phyloP scores from a whole-genome alignment of 2,797 vertebrate species.

The Hirundo rustica region DNA sequence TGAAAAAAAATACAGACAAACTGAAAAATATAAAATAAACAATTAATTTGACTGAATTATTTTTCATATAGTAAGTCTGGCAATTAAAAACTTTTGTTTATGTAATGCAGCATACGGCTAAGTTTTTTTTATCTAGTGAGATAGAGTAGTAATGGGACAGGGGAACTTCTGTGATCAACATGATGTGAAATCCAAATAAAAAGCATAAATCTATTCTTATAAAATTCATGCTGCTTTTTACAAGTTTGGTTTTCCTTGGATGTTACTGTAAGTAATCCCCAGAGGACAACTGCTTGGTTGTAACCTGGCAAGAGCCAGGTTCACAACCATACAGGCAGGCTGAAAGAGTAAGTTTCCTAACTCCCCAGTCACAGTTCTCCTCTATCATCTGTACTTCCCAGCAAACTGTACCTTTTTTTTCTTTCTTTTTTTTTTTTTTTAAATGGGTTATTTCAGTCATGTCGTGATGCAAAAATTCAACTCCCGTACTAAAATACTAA shows the following conservation, averaged over 20 bases:
- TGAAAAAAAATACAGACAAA: neutral
- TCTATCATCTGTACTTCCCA: fast-evolving
- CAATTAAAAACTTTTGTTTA: neutral
- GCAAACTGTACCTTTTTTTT: neutral
- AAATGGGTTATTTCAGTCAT: neutral
- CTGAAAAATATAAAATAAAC: neutral
- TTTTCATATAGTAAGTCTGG: neutral
- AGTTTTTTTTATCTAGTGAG: neutral
- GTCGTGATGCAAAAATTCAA: neutral
- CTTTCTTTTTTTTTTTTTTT: neutral
- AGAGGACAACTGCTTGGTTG: neutral
- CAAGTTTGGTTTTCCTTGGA: neutral
- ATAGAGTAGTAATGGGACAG: neutral
- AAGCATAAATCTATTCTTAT: neutral
- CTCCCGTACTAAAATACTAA: neutral
- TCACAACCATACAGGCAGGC: neutral
- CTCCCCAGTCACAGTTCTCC: neutral
- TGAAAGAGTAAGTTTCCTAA: neutral
- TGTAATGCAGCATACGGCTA: neutral
- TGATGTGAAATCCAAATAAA: neutral
- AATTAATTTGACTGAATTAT: neutral
- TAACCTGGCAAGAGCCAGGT: neutral
- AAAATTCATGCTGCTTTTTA: neutral
- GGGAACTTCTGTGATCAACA: neutral
- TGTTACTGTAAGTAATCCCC: neutral